Conservation (phyloP, 2,797 vertebrate genomes). For the Propithecus deckenii region DNA sequence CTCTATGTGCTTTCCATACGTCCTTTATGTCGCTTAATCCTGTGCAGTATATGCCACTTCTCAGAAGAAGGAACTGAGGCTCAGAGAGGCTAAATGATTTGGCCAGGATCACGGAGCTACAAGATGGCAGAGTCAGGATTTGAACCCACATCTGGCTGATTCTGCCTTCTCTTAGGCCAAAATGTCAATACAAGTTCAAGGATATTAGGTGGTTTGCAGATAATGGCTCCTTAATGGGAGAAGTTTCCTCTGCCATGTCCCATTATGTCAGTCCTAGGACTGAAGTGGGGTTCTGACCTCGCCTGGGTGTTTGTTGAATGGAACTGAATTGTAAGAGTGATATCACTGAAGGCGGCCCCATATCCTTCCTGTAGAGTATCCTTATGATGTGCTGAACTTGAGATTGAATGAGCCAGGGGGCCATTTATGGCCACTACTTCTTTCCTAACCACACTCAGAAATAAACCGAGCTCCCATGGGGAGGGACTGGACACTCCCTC, state of each 20-base stretch:
- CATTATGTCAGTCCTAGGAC: not conserved
- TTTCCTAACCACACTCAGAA: not conserved
- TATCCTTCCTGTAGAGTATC: not conserved
- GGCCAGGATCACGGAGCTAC: not conserved
- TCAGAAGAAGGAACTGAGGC: not conserved
- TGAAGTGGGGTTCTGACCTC: not conserved
- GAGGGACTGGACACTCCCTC: not conserved
- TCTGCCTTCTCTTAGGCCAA: not conserved
- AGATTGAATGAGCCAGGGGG: not conserved
- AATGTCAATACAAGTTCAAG: not conserved
- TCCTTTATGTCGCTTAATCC: not conserved
- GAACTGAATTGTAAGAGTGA: not conserved
- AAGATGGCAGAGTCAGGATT: not conserved
- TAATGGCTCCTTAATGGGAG: not conserved
- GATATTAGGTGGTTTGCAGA: not conserved
- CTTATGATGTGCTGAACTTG: not conserved
- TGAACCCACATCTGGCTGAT: not conserved
- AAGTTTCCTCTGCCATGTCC: not conserved
- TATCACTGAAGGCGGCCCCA: not conserved
- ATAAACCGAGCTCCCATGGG: not conserved
- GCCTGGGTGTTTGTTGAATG: not conserved
- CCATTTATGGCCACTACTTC: not conserved
- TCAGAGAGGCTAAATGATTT: not conserved
- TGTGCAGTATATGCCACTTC: not conserved
- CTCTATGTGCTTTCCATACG: not conserved